Base-by-base conservation (phyloP, 2,797 vertebrate species). In the Malacoctenus gilli region DNA sequence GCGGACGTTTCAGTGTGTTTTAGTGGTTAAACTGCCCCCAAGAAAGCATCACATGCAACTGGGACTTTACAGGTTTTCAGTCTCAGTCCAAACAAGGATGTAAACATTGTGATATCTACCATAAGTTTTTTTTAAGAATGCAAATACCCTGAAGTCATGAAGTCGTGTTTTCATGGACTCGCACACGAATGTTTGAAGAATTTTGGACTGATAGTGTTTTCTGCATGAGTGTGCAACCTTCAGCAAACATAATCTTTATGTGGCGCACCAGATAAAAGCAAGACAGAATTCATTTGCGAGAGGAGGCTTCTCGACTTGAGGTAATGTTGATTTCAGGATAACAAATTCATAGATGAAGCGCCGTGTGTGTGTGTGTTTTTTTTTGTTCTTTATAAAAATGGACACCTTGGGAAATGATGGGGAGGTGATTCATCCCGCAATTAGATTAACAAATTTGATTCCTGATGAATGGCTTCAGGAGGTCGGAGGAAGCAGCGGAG, bases 401-500 rank as follows among this genome's bases (percentile, higher is more conserved):
- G 9, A 32, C 14, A 54, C 31, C 3, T 2, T 40, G 55, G 34
- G 35, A 77, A 61, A 32, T 67, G 28, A 49, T 25, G n/a, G 32
- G 4, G 1, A 28, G 14, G 28, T 59, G 20, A 56, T 43, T 67
- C 34, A 44, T 59, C 7, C 23, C 31, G 38, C 38, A 59, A 68
- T 74, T 69, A 61, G 48, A 71, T 69, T 49, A 58, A 63, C 57
- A 61, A 65, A 76, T 74, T 3, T 44, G 28, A 72, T 69, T 72
- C 62, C 34, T 37, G 19, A 19, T 37, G 31, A 55, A 38, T 25
- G 22, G 9, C 5, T 59, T 61, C 35, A 22, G 23, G 22, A 68
- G 38, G 37, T 64, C 30, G 42, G 16, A 59, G 28, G 4, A 62
- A 63, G 23, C 23, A 4, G 36, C 4, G 15, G 59, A 55, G 37